Base-by-base conservation (phyloP, 37 sponge, comb jelly and placozoan species). In the Trichoplax adhaerens region DNA sequence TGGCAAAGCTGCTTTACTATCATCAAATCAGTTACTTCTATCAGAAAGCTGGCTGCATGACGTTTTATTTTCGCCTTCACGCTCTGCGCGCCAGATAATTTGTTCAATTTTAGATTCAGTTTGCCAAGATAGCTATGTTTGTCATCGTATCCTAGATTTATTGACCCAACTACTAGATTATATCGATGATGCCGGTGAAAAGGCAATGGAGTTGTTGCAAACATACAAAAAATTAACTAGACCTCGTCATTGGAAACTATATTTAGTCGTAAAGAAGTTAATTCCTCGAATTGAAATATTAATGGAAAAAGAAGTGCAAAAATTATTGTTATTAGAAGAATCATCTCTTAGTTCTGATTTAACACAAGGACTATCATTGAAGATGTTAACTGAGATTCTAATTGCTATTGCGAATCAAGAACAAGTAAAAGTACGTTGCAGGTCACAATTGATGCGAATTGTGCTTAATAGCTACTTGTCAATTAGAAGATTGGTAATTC, bases 381-480 rank as follows among this genome's bases (percentile, higher is more conserved):
- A 88, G 62, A 85, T 93, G 90, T 75, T 93, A 50, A 80, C 84
- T 49, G 62, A 78, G 49, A 61, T 90, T 68, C 82, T 90, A 48
- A 62, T 81, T 59, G 83, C 84, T 6, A 86, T 90, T 73, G 71
- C 83, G 50, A 5, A 52, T 51, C 72, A 82, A 8, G 83, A 79
- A 50, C 5, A 58, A 53, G 88, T 91, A 65, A 84, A 81, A 61
- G 72, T 78, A 57, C 77, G 74, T 52, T 78, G 76, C 87, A 93
- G 88, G 69, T 64, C 79, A 48, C 68, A 58, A 50, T 80, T 93
- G 56, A 87, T 93, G 12, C 84, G 87, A 3, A 53, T 82, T 66
- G 85, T 93, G 0, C 86, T 93, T 55, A 74, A 85, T 50, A 82
- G 89, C 53, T 93, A 83, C 74, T 89, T 93, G 58, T 79, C 86